phyloP scores from a whole-genome alignment of 1,140 invertebrate species.

The Mylabris phalerata region DNA sequence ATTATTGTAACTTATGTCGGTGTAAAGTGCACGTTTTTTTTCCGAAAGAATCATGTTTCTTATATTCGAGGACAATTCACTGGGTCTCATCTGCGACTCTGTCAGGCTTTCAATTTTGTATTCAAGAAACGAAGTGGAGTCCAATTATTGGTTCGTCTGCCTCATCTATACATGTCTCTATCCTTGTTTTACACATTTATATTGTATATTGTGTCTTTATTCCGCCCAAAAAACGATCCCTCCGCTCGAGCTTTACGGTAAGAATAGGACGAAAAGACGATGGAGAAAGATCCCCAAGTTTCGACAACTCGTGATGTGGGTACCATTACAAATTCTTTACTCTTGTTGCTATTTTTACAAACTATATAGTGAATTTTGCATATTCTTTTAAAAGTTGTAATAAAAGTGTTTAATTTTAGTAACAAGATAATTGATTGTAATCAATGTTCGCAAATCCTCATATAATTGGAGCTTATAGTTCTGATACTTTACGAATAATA shows the following conservation, averaged over 20 bases:
- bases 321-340: constrained; percentile 19
- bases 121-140: constrained; percentile 31
- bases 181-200: constrained; percentile 13
- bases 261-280: no score
- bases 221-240: not conserved
- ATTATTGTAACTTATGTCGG: no score
- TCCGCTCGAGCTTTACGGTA: constrained; percentile 4
- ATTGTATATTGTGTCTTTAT: no score
- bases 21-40: no score
- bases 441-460: no score
- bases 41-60: no score
- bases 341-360: not conserved
- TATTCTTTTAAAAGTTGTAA: constrained; percentile 1
- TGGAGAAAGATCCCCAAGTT: constrained; percentile 9
- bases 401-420: not conserved
- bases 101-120: constrained; percentile 30
- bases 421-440: no score
- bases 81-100: constrained; percentile 27
- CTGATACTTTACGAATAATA: constrained; percentile 16
- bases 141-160: constrained; percentile 33
- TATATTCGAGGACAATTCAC: constrained; percentile 7
- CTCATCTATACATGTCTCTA: constrained; percentile 2
- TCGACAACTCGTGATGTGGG: constrained; percentile 23
- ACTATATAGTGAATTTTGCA: constrained; percentile 4
- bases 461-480: no score